Conservation (phyloP, 2,113 vertebrate species). For the Pterocles orientalis region DNA sequence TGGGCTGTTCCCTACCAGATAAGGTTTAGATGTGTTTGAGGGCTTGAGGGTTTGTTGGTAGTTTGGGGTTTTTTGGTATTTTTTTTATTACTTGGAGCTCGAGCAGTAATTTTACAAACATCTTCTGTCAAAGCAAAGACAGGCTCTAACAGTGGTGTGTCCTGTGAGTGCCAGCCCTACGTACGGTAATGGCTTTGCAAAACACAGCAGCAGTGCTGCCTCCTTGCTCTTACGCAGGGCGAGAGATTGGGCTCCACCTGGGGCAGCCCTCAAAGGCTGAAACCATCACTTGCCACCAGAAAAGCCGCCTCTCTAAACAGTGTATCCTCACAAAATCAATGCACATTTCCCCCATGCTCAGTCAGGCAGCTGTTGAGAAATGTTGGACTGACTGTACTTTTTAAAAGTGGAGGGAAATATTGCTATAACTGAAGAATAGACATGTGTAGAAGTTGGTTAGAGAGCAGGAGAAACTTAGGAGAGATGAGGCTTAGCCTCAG, state of each 20-base stretch:
- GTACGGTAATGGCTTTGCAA: accelerated
- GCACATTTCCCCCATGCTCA: accelerated
- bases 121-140: not conserved
- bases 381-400: not conserved
- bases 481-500: not conserved
- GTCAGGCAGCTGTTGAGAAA: accelerated
- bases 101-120: not conserved
- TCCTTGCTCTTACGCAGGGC: accelerated
- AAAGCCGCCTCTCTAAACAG: not conserved
- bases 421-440: not conserved
- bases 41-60: not conserved
- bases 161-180: accelerated
- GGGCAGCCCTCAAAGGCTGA: not conserved
- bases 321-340: not conserved
- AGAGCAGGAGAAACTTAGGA: not conserved
- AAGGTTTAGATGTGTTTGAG: not conserved
- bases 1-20: not conserved
- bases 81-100: not conserved
- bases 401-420: not conserved
- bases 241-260: not conserved
- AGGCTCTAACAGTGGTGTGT: not conserved
- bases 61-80: not conserved
- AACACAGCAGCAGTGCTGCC: not conserved
- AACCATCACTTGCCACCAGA: not conserved
- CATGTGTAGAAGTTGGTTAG: not conserved